A percentile compares a stretch with the other conserved stretches of the same genome.
phyloP scores from a whole-genome alignment of 1,140 invertebrate genomes.

The Aricia agestis region DNA sequence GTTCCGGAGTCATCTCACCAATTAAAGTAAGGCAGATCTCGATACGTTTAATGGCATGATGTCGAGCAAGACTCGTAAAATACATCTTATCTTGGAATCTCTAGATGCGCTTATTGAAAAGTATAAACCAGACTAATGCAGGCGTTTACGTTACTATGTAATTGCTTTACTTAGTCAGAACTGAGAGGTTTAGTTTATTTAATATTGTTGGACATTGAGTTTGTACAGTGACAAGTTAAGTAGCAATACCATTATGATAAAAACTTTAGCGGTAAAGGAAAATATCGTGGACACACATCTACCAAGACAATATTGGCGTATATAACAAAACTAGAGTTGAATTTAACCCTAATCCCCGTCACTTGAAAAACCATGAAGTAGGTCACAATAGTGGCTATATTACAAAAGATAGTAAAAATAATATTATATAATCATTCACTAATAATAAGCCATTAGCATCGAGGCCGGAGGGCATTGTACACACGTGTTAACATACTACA shows the following conservation, averaged over 20 bases:
- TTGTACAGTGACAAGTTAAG: too few species aligned
- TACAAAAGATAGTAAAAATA: not conserved
- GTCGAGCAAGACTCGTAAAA: not conserved
- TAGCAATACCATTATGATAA: too few species aligned
- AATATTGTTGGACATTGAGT: too few species aligned
- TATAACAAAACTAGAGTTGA: too few species aligned
- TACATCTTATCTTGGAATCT: not conserved
- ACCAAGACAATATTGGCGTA: too few species aligned
- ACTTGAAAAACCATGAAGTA: not conserved
- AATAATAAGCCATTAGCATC: not conserved
- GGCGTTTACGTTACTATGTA: not conserved
- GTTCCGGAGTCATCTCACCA: not conserved
- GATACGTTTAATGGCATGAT: not conserved
- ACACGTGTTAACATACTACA: not conserved
- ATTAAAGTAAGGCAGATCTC: not conserved
- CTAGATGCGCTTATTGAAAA: slow-evolving; percentile 3
- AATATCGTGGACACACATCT: too few species aligned
- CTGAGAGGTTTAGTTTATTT: too few species aligned
- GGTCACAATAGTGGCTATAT: not conserved
- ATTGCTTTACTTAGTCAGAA: not conserved
- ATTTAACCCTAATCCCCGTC: not conserved
- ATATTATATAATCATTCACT: not conserved
- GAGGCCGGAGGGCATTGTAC: not conserved
- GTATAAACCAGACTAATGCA: not conserved
- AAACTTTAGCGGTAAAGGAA: too few species aligned